These are phyloP conservation scores for Trilocha varians DNA, from an alignment of 2,888 invertebrate genomes.

Conservation along the genomic window DNA sequence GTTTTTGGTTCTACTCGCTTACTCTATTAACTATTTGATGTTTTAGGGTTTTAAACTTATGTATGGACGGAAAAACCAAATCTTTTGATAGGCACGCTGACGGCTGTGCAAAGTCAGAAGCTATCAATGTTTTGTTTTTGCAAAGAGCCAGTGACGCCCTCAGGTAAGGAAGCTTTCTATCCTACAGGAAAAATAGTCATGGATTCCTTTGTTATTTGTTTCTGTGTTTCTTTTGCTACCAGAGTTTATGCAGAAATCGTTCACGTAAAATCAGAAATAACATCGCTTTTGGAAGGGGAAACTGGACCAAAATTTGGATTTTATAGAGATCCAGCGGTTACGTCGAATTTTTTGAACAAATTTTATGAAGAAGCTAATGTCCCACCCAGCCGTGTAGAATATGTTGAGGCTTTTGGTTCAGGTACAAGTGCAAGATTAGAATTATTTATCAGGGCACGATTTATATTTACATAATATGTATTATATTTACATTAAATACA, in stretches of 20 bases:
- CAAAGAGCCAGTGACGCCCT: constrained; percentile 78
- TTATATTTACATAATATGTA: no score
- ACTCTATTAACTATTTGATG: neutral
- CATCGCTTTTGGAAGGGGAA: constrained; percentile 48
- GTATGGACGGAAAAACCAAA: constrained; percentile 86
- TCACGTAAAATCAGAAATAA: constrained; percentile 80
- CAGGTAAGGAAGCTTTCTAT: constrained; percentile 31
- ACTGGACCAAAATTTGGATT: constrained; percentile 68
- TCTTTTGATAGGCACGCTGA: constrained; percentile 86
- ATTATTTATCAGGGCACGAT: no score
- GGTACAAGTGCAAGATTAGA: constrained; percentile 52
- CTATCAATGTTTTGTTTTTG: constrained; percentile 77
- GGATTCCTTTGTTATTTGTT: neutral
- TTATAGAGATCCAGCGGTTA: constrained; percentile 62
- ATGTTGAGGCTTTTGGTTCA: constrained; percentile 88
- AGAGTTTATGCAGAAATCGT: constrained; percentile 77
- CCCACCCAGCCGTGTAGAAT: constrained; percentile 78
- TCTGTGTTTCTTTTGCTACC: constrained; percentile 8
- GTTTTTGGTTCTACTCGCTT: no score
- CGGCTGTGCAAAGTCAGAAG: constrained; percentile 85
- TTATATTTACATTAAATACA: neutral
- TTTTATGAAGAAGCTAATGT: constrained; percentile 77
- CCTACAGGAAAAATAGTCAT: neutral
- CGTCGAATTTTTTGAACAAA: constrained; percentile 61
- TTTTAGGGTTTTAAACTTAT: constrained; percentile 57